Conservation (phyloP, 2,113 vertebrate genomes). For the Cranoglanis bouderius region DNA sequence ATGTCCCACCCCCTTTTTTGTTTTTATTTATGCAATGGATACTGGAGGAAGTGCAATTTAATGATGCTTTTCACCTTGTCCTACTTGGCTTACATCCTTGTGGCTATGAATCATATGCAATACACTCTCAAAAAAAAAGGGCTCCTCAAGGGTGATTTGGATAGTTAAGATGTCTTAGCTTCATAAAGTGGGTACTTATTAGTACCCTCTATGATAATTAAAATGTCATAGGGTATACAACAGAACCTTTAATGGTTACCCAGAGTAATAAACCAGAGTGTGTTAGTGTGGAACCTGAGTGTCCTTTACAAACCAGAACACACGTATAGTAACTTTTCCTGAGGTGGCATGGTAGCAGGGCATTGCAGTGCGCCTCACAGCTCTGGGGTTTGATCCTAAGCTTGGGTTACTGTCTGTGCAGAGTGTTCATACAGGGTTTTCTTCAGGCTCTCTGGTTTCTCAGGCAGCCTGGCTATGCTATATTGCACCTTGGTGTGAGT, state of each 20-base stretch:
- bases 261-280: neutral
- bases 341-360: neutral
- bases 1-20: neutral
- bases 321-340: neutral
- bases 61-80: neutral
- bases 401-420: neutral
- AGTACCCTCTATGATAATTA: neutral
- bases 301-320: neutral
- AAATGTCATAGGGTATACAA: neutral
- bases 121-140: neutral
- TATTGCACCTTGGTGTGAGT: neutral
- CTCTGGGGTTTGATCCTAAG: neutral
- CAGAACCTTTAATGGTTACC: neutral
- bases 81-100: neutral
- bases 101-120: neutral
- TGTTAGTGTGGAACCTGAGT: neutral
- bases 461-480: neutral
- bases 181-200: neutral
- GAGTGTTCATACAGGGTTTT: neutral
- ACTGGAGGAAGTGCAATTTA: conserved; percentile 11
- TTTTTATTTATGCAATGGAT: conserved; percentile 20
- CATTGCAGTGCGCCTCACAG: neutral
- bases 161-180: neutral
- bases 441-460: neutral
- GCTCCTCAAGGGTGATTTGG: neutral